Conservation (phyloP, 2,797 vertebrate genomes). For the Pantherophis alleghaniensis region DNA sequence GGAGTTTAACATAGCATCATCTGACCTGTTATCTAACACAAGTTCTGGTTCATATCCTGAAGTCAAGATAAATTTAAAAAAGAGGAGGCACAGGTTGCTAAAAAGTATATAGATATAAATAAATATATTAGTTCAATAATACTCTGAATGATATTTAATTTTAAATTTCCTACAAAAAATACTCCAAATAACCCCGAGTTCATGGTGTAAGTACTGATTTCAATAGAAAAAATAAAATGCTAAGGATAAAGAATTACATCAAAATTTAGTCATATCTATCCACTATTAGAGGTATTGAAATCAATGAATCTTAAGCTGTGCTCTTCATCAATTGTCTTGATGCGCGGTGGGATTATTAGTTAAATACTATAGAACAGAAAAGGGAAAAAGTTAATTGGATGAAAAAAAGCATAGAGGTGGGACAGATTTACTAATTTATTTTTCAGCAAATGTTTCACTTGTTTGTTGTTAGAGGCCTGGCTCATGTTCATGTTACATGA, state of each 20-base stretch:
- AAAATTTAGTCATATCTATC: neutral
- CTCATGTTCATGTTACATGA: neutral
- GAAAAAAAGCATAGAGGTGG: neutral
- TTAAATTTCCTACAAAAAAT: neutral
- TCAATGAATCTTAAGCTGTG: neutral
- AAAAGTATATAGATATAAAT: neutral
- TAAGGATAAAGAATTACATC: neutral
- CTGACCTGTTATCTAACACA: neutral
- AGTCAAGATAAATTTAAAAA: neutral
- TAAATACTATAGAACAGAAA: neutral
- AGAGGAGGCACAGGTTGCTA: constrained; percentile 5
- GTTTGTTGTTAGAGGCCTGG: neutral
- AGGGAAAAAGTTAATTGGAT: neutral
- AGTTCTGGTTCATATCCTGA: neutral
- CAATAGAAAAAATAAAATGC: neutral
- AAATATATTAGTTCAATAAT: neutral
- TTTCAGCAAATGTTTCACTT: neutral
- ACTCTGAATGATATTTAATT: neutral
- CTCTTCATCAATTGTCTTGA: neutral
- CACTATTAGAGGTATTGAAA: neutral
- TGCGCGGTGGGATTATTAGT: neutral
- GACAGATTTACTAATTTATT: neutral
- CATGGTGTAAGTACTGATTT: neutral
- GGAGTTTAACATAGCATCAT: neutral
- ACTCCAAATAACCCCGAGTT: neutral